Evolutionary conservation across 2,888 invertebrate genomes (phyloP).

Genomic region (Philereme transversata): DNA sequence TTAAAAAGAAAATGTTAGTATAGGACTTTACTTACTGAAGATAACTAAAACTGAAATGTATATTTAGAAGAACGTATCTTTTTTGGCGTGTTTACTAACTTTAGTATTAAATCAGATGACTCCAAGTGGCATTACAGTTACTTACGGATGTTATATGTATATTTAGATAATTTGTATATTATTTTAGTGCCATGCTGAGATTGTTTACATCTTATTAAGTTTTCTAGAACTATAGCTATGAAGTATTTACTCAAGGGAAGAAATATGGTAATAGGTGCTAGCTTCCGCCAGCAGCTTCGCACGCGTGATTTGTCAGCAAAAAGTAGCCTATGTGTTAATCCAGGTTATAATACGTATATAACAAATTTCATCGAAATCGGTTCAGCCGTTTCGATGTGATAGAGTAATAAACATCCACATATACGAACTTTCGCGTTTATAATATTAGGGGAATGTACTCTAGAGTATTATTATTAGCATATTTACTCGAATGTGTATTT

Average conservation of each 20-base stretch:
- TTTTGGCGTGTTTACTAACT: constrained; percentile 38
- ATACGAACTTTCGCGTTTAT: too few relatives aligned
- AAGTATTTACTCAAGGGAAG: not conserved
- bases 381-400: too few relatives aligned
- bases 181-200: constrained; percentile 42
- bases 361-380: too few relatives aligned
- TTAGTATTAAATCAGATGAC: constrained; percentile 41
- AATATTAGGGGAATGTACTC: too few relatives aligned
- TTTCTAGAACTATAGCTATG: constrained; percentile 4
- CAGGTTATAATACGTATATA: too few relatives aligned
- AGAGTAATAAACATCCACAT: too few relatives aligned
- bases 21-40: constrained; percentile 34
- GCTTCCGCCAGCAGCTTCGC: too few relatives aligned
- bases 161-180: constrained; percentile 58
- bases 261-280: too few relatives aligned
- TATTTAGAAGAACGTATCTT: constrained; percentile 52
- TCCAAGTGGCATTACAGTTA: constrained; percentile 69
- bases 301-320: too few relatives aligned
- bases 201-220: constrained; percentile 23
- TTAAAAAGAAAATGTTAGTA: not conserved
- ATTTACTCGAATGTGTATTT: not conserved
- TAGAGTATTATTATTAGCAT: not conserved
- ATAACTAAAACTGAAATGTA: constrained; percentile 56
- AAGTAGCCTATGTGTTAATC: too few relatives aligned
- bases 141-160: constrained; percentile 69